phyloP scores from a whole-genome alignment of 2,113 vertebrate genomes.

The Bos javanicus region DNA sequence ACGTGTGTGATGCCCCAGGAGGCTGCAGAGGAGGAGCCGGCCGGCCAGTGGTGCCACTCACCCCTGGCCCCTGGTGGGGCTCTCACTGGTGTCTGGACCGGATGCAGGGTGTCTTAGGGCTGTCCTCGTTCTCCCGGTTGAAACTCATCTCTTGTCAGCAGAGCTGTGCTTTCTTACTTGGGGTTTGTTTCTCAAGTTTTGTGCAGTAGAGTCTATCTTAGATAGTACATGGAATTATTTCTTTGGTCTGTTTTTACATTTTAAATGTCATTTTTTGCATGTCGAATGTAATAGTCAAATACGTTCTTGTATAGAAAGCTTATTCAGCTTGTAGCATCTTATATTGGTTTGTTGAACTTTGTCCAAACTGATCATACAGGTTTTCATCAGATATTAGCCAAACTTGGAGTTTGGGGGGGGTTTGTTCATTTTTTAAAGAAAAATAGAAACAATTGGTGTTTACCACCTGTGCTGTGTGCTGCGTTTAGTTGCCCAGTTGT shows the following conservation, averaged over 20 bases:
- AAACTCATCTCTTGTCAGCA: not conserved
- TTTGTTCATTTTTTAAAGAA: not conserved
- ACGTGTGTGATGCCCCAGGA: fast-evolving
- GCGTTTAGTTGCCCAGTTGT: fast-evolving
- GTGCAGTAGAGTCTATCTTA: not conserved
- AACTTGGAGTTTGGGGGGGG: not conserved
- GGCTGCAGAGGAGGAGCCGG: not conserved
- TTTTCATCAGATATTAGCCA: not conserved
- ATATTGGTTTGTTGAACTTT: not conserved
- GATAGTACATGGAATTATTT: not conserved
- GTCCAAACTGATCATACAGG: not conserved
- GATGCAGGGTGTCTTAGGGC: not conserved
- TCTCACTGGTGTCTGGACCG: fast-evolving
- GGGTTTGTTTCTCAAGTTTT: not conserved
- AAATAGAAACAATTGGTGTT: not conserved
- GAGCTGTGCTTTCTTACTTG: not conserved
- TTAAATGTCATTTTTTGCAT: not conserved
- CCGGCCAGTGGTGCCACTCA: not conserved
- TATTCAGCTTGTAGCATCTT: not conserved
- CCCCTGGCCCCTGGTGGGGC: not conserved
- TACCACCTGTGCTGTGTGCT: not conserved
- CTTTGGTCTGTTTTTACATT: not conserved
- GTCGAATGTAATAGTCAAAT: not conserved
- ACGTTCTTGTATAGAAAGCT: not conserved
- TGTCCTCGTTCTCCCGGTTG: fast-evolving